Evolutionary conservation across 2,113 vertebrate species (phyloP).

Genomic region (Nansenia antarctica): DNA sequence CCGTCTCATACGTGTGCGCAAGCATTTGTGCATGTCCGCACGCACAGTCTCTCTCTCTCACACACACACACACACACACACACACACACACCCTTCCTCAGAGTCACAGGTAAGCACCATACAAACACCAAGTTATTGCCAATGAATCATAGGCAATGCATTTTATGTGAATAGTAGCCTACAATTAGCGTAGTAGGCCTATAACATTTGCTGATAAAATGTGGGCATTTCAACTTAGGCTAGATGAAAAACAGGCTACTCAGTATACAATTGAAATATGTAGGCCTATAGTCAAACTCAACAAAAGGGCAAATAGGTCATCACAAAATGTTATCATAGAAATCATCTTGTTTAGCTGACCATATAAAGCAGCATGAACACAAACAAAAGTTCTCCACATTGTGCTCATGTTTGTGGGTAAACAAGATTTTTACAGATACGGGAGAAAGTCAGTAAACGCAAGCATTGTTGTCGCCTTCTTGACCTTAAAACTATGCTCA

Average conservation of each 20-base stretch:
- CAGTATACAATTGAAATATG: no score
- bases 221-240: no score
- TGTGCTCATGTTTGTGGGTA: conserved; percentile 60
- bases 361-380: background rate
- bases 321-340: conserved; percentile 12
- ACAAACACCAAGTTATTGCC: no score
- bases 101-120: no score
- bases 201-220: no score
- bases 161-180: no score
- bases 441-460: conserved; percentile 57
- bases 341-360: conserved; percentile 44
- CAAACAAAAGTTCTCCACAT: conserved; percentile 21
- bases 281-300: no score
- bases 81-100: conserved; percentile 59
- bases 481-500: conserved; percentile 43
- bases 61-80: conserved; percentile 38
- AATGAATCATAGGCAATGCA: no score
- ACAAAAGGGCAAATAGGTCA: conserved; percentile 19
- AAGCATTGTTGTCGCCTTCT: conserved; percentile 60
- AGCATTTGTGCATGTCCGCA: conserved; percentile 53
- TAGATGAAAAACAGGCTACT: no score
- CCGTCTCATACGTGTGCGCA: conserved; percentile 61
- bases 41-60: conserved; percentile 23
- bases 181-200: no score
- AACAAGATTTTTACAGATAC: conserved; percentile 58